Evolutionary conservation across 2,888 invertebrate species (phyloP).

Genomic region (Patella depressa): DNA sequence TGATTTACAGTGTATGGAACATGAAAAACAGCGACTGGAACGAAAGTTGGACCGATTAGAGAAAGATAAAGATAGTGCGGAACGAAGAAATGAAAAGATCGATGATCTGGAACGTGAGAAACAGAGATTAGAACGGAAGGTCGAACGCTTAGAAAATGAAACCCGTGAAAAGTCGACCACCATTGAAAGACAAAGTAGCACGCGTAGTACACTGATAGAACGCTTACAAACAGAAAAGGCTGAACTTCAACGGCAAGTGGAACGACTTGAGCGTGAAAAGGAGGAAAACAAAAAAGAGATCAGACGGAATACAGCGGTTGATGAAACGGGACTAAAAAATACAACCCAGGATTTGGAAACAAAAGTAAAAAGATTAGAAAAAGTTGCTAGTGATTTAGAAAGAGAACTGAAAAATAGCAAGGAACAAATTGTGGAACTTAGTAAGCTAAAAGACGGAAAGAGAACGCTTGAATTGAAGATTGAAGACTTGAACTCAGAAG

Average conservation of each 20-base stretch:
- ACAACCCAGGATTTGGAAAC: constrained; percentile 71
- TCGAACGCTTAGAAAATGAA: constrained; percentile 32
- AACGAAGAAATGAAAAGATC: constrained; percentile 30
- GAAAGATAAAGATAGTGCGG: constrained; percentile 31
- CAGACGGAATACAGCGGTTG: constrained; percentile 4
- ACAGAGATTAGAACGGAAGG: constrained; percentile 10
- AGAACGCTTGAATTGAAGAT: constrained; percentile 26
- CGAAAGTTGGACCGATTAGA: constrained; percentile 34
- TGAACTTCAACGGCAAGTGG: constrained; percentile 42
- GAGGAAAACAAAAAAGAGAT: constrained; percentile 37
- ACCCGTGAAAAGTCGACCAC: constrained; percentile 14
- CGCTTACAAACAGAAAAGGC: constrained; percentile 42
- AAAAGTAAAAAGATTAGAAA: constrained; percentile 70
- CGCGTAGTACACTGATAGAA: constrained; percentile 30
- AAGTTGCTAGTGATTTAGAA: constrained; percentile 46
- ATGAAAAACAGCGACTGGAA: constrained; percentile 32
- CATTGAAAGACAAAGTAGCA: constrained; percentile 14
- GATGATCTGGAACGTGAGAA: constrained; percentile 31
- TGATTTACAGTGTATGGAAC: constrained; percentile 18
- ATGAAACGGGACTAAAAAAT: constrained; percentile 53
- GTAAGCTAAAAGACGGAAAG: constrained; percentile 68
- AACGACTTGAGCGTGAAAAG: constrained; percentile 34
- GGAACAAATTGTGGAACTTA: constrained; percentile 62
- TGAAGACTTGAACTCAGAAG: constrained; percentile 19
- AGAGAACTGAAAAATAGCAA: constrained; percentile 34